These are phyloP conservation scores for Diphyllodes magnificus DNA, from an alignment of 2,113 vertebrate genomes.

Conservation along the genomic window DNA sequence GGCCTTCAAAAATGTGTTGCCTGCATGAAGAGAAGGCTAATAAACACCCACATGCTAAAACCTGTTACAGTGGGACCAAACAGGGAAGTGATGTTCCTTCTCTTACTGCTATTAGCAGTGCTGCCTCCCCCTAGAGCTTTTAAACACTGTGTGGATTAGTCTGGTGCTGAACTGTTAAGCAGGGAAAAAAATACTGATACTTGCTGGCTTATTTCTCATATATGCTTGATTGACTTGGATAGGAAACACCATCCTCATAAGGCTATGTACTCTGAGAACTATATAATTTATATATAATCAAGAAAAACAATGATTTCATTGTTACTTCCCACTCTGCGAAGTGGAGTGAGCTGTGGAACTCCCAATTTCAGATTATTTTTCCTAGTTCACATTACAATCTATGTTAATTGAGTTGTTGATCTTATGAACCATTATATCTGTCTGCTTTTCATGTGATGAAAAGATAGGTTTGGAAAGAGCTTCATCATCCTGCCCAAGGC, in stretches of 20 bases:
- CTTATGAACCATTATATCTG: not conserved
- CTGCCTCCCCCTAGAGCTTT: not conserved
- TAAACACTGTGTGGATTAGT: not conserved
- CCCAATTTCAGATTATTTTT: not conserved
- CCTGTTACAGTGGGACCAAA: not conserved
- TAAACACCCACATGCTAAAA: not conserved
- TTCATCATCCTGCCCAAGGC: not conserved
- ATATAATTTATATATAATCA: not conserved
- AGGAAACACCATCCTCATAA: not conserved
- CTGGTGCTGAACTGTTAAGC: not conserved
- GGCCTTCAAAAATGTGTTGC: not conserved
- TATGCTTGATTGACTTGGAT: not conserved
- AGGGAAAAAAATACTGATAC: not conserved
- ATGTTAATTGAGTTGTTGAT: not conserved
- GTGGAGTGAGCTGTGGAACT: not conserved
- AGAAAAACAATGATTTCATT: not conserved
- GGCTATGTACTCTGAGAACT: not conserved
- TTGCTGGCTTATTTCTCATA: not conserved
- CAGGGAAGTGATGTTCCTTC: not conserved
- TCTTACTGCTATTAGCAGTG: not conserved
- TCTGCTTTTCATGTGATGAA: not conserved
- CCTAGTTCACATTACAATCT: not conserved
- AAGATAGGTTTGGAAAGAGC: not conserved
- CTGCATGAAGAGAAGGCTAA: not conserved
- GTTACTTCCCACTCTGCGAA: not conserved